These are phyloP conservation scores for Odontocerum albicorne DNA, from an alignment of 2,888 invertebrate species.

Conservation along the genomic window DNA sequence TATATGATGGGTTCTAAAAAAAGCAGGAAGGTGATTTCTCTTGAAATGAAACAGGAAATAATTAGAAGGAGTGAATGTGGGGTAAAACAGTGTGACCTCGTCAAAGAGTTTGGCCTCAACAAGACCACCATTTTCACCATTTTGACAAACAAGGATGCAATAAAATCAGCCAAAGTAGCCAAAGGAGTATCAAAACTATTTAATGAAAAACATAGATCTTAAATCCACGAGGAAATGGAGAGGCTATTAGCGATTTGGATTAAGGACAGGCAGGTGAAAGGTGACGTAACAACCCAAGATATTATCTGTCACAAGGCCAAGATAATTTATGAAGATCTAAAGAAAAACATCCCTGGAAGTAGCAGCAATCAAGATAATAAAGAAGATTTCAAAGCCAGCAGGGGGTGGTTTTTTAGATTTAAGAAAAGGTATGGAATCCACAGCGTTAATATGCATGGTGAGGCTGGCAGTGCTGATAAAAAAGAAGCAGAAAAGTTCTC, in stretches of 20 bases:
- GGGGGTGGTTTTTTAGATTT: conserved; percentile 33
- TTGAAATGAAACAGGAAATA: conserved; percentile 30
- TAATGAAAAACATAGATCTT: conserved; percentile 29
- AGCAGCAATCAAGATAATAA: conserved; percentile 33
- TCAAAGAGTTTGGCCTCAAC: conserved; percentile 29
- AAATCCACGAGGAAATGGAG: conserved; percentile 31
- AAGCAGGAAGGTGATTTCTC: conserved; percentile 30
- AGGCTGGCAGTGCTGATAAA: conserved; percentile 25
- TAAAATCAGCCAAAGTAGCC: conserved; percentile 16
- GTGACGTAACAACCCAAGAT: conserved; percentile 35
- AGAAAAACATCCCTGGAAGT: conserved; percentile 32
- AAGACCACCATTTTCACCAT: conserved; percentile 30
- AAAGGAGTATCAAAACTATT: conserved; percentile 25
- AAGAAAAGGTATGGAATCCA: conserved; percentile 31
- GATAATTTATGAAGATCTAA: conserved; percentile 21
- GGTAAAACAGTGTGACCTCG: conserved; percentile 28
- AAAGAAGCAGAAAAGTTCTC: conserved; percentile 31
- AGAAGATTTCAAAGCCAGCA: conserved; percentile 30
- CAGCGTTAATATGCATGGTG: conserved; percentile 29
- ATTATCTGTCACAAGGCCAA: conserved; percentile 28
- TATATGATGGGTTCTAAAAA: conserved; percentile 20
- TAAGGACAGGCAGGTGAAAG: conserved; percentile 33
- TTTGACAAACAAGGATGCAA: conserved; percentile 26
- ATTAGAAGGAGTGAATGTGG: conserved; percentile 13
- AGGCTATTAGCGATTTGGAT: conserved; percentile 31